Percentiles rank a stretch among this genome's conserved stretches.
Evolutionary conservation across 2,797 vertebrate genomes (phyloP).

Genomic region (Halcyon chelicuti): DNA sequence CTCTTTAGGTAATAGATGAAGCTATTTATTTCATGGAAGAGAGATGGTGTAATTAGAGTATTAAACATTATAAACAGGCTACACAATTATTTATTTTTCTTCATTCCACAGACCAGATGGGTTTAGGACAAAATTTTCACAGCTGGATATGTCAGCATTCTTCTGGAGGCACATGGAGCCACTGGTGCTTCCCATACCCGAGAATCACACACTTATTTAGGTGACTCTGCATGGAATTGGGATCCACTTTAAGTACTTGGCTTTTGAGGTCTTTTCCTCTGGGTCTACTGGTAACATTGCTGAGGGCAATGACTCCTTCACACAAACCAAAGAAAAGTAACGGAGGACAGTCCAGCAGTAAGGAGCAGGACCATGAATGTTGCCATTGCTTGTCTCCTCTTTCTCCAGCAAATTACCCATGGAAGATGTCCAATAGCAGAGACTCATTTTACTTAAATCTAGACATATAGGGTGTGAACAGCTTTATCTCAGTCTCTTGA

Average conservation of each 20-base stretch:
- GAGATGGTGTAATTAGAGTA: neutral
- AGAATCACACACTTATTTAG: neutral
- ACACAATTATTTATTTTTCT: neutral
- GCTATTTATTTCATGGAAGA: neutral
- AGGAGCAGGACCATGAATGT: neutral
- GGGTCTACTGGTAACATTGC: neutral
- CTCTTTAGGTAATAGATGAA: neutral
- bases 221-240: neutral
- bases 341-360: neutral
- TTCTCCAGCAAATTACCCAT: neutral
- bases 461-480: neutral
- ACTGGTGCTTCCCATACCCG: neutral
- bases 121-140: neutral
- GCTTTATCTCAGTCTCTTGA: neutral
- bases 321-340: neutral
- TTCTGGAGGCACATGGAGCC: neutral
- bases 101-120: neutral
- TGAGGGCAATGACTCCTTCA: neutral
- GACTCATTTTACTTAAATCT: neutral
- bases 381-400: neutral
- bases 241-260: neutral
- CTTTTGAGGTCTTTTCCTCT: neutral
- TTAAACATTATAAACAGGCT: neutral
- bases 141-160: neutral
- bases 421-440: neutral